Base-by-base conservation (phyloP, 2,113 vertebrate genomes). In the Litocranius walleri region DNA sequence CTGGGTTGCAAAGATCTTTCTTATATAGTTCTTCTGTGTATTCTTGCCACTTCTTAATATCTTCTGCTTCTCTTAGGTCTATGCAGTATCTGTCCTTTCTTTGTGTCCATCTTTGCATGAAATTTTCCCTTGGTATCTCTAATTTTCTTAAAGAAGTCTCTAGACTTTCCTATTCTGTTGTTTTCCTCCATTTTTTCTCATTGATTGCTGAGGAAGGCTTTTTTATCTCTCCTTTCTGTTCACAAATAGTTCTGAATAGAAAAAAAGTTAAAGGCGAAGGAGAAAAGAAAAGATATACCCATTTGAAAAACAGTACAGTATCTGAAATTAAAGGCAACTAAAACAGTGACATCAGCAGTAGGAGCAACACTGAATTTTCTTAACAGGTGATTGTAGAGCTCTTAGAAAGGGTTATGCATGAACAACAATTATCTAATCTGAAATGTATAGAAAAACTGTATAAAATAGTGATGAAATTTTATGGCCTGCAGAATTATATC, bases 1-100 rank as follows among this genome's bases (percentile, higher is more conserved):
- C 17, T 71, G 17, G 16, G 4, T 36, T 4, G 0, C n/a, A 19
- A 71, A 36, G n/a, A 36, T 71, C 33, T 71, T 71, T 71, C 36
- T 71, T 36, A 10, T 71, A 36, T 21, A 71, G n/a, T 71, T 71
- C n/a, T 71, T 71, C 64, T 71, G 9, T 71, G n/a, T 36, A 71
- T 21, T 36, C 64, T 71, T 36, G 19, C 5, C 19, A 23, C 9
- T 23, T 21, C 17, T 36, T 71, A 36, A 71, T 23, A 71, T 36
- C n/a, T 71, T 71, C 17, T 36, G 17, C n/a, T 36, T 71, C n/a
- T 36, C 9, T 71, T 71, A 71, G n/a, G n/a, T 71, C 17, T n/a
- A 36, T 71, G 21, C n/a, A 71, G 11, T 71, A 36, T 36, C 9
- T 36, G 19, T 71, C 64, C 64, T 36, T 71, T 36, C 10, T 71